Conservation (phyloP, 1,140 invertebrate species). For the Drosophila nannoptera region DNA sequence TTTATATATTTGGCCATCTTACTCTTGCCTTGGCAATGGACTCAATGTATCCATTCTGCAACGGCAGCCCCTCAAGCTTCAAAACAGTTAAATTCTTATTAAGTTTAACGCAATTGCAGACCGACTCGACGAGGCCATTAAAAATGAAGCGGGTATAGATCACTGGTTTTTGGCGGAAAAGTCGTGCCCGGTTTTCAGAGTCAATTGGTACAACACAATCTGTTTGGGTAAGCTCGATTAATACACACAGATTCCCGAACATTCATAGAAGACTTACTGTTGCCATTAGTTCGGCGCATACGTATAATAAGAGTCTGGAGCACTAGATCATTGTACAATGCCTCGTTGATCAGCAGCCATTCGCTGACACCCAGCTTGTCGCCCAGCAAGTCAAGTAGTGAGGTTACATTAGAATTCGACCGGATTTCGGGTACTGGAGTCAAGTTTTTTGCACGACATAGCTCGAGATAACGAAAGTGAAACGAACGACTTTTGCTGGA, state of each 20-base stretch:
- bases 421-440: conserved; percentile 64
- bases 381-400: conserved; percentile 81
- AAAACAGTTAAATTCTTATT: conserved; percentile 81
- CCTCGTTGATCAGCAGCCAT: conserved; percentile 82
- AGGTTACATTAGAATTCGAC: conserved; percentile 78
- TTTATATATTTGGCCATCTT: background rate
- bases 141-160: conserved; percentile 80
- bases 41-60: conserved; percentile 81
- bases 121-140: conserved; percentile 80
- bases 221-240: background rate
- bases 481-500: conserved; percentile 72
- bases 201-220: conserved; percentile 81
- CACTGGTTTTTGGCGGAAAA: conserved; percentile 79
- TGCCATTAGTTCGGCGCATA: conserved; percentile 70
- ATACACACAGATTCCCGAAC: background rate
- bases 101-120: conserved; percentile 80
- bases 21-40: conserved; percentile 78
- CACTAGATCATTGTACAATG: conserved; percentile 81
- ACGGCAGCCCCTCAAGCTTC: conserved; percentile 83
- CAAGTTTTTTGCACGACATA: conserved; percentile 73
- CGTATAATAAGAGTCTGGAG: conserved; percentile 81
- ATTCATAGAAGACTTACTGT: conserved; percentile 39
- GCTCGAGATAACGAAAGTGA: conserved; percentile 72
- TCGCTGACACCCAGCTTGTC: conserved; percentile 83
- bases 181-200: conserved; percentile 80